phyloP scores from a whole-genome alignment of 2,888 invertebrate genomes.

The Tachina fera region DNA sequence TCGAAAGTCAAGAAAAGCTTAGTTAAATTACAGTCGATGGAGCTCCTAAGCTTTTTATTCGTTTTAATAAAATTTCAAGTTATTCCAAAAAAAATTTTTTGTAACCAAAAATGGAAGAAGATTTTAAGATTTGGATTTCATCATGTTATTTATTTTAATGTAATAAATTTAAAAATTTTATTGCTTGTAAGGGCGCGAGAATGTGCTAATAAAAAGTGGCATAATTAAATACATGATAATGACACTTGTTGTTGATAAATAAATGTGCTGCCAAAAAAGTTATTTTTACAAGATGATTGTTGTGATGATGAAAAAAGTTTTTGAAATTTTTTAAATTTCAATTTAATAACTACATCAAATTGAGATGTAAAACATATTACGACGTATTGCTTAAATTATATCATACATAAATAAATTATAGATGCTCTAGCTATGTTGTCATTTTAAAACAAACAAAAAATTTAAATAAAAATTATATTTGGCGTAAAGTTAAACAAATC shows the following conservation, averaged over 20 bases:
- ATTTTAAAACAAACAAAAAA: too few relatives aligned
- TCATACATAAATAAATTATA: conserved; percentile 5
- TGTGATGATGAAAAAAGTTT: not conserved
- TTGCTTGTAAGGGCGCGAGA: not conserved
- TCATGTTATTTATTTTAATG: not conserved
- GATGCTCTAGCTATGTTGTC: not conserved
- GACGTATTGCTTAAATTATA: conserved; percentile 8
- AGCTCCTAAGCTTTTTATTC: not conserved
- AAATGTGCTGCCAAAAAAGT: conserved; percentile 1
- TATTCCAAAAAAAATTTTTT: not conserved
- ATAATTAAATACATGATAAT: conserved; percentile 21
- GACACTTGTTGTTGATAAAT: conserved; percentile 31
- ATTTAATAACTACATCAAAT: not conserved
- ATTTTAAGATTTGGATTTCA: not conserved
- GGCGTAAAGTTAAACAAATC: not conserved
- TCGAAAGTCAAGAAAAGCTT: not conserved
- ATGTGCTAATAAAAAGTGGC: conserved; percentile 9
- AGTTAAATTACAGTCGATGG: too few relatives aligned
- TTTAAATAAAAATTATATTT: too few relatives aligned
- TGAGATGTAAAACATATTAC: conserved; percentile 19
- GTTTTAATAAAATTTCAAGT: not conserved
- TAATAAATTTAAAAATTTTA: not conserved
- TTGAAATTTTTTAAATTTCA: conserved; percentile 10
- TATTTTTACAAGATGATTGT: not conserved
- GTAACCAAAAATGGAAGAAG: not conserved